phyloP scores from a whole-genome alignment of 2,888 invertebrate genomes.

The Platynereis dumerilii region DNA sequence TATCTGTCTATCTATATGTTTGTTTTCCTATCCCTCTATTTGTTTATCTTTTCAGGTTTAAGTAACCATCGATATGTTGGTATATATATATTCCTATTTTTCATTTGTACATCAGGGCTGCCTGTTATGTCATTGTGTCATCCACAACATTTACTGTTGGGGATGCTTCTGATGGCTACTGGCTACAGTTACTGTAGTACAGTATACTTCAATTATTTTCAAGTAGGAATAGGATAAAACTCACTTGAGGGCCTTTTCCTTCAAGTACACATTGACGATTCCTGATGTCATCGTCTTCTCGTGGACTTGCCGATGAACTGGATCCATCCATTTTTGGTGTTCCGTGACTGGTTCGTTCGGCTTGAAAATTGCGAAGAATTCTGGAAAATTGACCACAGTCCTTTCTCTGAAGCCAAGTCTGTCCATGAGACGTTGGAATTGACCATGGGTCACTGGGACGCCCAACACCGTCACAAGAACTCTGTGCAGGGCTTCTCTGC shows the following conservation, averaged over 20 bases:
- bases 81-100: too few species aligned
- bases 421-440: constrained; percentile 50
- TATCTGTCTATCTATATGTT: too few species aligned
- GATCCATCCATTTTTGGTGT: constrained; percentile 60
- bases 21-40: too few species aligned
- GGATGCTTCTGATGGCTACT: too few species aligned
- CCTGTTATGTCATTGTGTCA: too few species aligned
- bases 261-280: constrained; percentile 58
- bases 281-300: constrained; percentile 51
- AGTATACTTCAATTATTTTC: too few species aligned
- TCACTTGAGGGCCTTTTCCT: constrained; percentile 58
- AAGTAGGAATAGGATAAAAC: too few species aligned
- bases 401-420: constrained; percentile 30
- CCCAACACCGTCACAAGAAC: constrained; percentile 53
- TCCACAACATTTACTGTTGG: too few species aligned
- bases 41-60: too few species aligned
- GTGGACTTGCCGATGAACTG: constrained; percentile 48
- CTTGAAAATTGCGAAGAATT: constrained; percentile 58
- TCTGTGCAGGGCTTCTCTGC: constrained; percentile 57
- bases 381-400: constrained; percentile 50
- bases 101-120: too few species aligned
- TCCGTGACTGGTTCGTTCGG: constrained; percentile 37
- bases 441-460: constrained; percentile 45
- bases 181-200: too few species aligned
- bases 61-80: too few species aligned